Evolutionary conservation across 1,140 invertebrate species (phyloP), one percentile per base, ranked within the genome.

Genomic region (Ruditapes philippinarum): DNA sequence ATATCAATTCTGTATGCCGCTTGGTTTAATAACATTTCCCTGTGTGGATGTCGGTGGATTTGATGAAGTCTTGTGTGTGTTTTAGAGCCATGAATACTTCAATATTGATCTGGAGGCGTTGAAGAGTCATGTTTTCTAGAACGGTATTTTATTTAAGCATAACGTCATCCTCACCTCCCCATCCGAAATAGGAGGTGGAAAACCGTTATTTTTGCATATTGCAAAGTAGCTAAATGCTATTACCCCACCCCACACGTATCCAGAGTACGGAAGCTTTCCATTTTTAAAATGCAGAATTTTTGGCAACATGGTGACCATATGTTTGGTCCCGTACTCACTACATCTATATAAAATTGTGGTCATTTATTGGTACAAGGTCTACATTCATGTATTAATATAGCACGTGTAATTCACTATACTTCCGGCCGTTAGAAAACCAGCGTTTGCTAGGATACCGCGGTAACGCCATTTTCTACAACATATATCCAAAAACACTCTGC

Each of bases 371-470:
- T 93, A 99, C 95, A 74, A 99, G 96, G 96, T 99, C 98, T 40
- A 99, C 98, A 95, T n/a, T 99, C 98, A 96, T 99, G 98, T 96
- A 99, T n/a, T 98, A 90, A 99, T 97, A 95, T 98, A 99, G 96
- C 98, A 99, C 92, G 98, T 97, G 96, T 73, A 88, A 70, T 90
- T 91, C 9, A 57, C 81, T 54, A 68, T 51, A 94, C 98, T 98
- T 88, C 97, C 95, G 4, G 98, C 97, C 95, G 99, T 98, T 45
- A 97, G 96, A 95, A 97, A 99, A 7, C 98, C 99, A 28, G 99
- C 97, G 96, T 99, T 99, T 97, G 99, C 98, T 60, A 99, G 96
- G 96, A 98, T 98, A 0, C 98, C 99, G 82, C 98, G 84, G 84
- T 14, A 86, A 33, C 12, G 70, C 70, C 73, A 84, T 68, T 33